Conservation (phyloP, 2,113 vertebrate species). For the Hemiscyllium ocellatum region DNA sequence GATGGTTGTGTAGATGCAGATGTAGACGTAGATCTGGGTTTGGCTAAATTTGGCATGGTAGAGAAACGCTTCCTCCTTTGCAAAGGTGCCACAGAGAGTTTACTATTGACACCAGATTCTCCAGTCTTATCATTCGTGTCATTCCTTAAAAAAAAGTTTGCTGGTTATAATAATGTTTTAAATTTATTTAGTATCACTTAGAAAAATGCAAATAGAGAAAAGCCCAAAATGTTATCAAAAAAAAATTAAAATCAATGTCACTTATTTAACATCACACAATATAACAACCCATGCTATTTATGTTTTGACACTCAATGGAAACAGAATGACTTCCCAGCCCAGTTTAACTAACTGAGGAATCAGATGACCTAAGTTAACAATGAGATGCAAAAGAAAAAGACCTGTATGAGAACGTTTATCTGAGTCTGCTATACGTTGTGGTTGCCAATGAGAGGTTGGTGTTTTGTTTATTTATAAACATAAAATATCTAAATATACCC, state of each 20-base stretch:
- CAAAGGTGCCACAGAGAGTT: conserved; percentile 49
- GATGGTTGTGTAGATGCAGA: conserved; percentile 50
- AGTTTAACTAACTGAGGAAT: background rate
- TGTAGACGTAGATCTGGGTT: conserved; percentile 57
- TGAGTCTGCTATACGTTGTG: background rate
- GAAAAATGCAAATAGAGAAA: conserved; percentile 10
- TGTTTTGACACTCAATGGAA: background rate
- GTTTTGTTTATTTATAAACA: too few species aligned
- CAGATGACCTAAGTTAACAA: background rate
- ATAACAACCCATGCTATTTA: background rate
- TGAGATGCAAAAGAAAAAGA: background rate
- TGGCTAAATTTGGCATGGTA: conserved; percentile 64
- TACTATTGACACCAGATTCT: conserved; percentile 45
- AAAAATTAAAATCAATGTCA: background rate
- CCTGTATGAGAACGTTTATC: background rate
- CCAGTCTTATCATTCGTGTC: conserved; percentile 48
- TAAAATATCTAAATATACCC: too few species aligned
- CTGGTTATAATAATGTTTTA: background rate
- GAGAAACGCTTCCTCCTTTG: conserved; percentile 80
- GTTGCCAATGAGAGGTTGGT: background rate
- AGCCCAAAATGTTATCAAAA: background rate
- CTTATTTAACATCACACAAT: background rate
- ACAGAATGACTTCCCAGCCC: background rate
- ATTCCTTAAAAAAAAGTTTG: conserved; percentile 53
- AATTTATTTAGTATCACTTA: background rate